Evolutionary conservation across 30 jellyfish, hydroid and myxozoan genomes (phyloP), one percentile per base, ranked within the genome.

Genomic region (Rhopilema esculentum): DNA sequence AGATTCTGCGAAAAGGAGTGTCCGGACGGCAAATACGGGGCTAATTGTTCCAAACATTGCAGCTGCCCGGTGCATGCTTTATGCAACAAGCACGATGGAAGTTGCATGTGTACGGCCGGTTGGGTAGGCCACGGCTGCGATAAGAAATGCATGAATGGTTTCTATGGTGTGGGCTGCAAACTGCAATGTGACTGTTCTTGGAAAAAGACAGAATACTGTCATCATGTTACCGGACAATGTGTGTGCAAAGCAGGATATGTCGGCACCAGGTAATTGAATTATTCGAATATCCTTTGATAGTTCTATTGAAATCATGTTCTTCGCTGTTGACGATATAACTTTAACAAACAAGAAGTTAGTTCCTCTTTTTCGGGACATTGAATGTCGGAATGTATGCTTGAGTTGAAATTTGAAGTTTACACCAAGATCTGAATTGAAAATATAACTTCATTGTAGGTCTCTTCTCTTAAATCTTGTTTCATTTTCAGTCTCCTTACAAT

Each of bases 41-140:
- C n/a, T 0, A 76, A 77, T 69, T 94, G 99, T 81, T 50, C 30
- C 7, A 23, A 16, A 23, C 52, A 51, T 23, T 94, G 99, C 83
- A 79, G 53, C 17, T 94, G 99, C 69, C 94, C 87, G 27, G 86
- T 68, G 27, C 84, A 83, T 51, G 83, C 91, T 0, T 30, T 70
- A 8, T 94, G 99, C 82, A 70, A 80, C 84, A 72, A 88, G 30
- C 87, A 62, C 19, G 57, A 77, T 72, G 99, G 99, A 0, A 32
- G 77, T 18, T 94, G 99, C 66, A 16, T 91, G 19, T 94, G 99
- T 72, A 62, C 79, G 29, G 75, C 85, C 25, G 99, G 99, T 21
- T 89, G 80, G 91, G 66, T 17, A 49, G 99, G 99, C 1, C 51
- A 27, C 7, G 50, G 69, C 62, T 94, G 99, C 69, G 84, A 80